These are phyloP conservation scores for Eptatretus burgeri DNA, from an alignment of 2,113 vertebrate species.

Conservation along the genomic window DNA sequence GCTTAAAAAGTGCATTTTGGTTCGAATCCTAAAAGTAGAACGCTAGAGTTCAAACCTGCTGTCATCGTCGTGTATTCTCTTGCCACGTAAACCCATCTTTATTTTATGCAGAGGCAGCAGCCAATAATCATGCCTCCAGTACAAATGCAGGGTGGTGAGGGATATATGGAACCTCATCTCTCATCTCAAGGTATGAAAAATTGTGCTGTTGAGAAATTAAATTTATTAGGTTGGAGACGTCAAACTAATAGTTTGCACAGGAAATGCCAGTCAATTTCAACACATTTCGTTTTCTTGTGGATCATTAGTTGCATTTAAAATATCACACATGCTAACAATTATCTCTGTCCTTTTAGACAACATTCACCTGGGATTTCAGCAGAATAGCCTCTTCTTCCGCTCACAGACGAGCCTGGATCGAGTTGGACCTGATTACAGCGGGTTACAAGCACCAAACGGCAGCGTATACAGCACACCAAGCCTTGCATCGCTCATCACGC, in stretches of 20 bases:
- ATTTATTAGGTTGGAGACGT: too few species aligned
- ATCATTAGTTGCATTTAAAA: too few species aligned
- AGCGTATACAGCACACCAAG: slow-evolving; percentile 76
- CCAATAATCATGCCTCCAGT: slow-evolving; percentile 54
- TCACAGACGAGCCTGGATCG: slow-evolving; percentile 65
- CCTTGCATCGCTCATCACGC: slow-evolving; percentile 55
- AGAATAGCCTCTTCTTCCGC: slow-evolving; percentile 41
- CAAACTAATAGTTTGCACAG: too few species aligned
- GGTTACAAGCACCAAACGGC: slow-evolving; percentile 38
- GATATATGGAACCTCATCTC: slow-evolving; percentile 58
- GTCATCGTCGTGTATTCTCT: not conserved
- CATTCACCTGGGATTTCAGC: slow-evolving; percentile 55
- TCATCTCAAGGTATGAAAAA: slow-evolving; percentile 42
- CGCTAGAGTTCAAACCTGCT: too few species aligned
- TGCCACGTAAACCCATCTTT: slow-evolving; percentile 10
- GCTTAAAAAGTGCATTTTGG: too few species aligned
- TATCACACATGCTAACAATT: not conserved
- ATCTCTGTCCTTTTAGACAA: slow-evolving; percentile 26
- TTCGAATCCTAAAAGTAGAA: too few species aligned
- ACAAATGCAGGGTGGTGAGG: slow-evolving; percentile 55
- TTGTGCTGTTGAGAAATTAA: too few species aligned
- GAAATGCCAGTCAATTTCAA: too few species aligned
- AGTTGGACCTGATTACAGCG: slow-evolving; percentile 23
- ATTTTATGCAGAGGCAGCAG: slow-evolving; percentile 48
- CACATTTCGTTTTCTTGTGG: too few species aligned